phyloP scores from a whole-genome alignment of 2,113 vertebrate species.

The Tapirus terrestris region DNA sequence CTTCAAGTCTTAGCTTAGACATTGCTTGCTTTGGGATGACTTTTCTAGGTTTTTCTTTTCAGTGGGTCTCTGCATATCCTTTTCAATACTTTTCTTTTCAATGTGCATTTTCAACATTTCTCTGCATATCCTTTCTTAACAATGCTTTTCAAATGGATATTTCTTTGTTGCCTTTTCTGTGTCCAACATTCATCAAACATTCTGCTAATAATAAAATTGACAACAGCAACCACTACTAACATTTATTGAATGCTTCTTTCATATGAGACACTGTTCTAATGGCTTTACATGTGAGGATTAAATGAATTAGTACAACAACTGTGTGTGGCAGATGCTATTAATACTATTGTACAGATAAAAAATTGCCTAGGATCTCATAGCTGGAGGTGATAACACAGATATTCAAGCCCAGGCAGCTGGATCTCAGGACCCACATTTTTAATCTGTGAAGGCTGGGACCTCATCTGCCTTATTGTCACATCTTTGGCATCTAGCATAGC shows the following conservation, averaged over 20 bases:
- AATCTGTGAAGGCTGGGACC: not conserved
- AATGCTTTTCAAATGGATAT: not conserved
- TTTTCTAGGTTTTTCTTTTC: not conserved
- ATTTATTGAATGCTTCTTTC: not conserved
- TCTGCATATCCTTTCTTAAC: not conserved
- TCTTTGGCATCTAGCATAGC: not conserved
- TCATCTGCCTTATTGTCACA: not conserved
- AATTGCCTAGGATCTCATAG: not conserved
- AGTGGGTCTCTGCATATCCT: not conserved
- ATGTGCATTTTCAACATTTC: not conserved
- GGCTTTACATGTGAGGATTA: not conserved
- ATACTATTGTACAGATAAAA: not conserved
- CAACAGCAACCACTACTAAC: not conserved
- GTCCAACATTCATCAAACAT: not conserved
- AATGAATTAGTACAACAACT: not conserved
- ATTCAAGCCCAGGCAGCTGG: not conserved
- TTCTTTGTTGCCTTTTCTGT: not conserved
- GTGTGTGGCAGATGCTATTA: not conserved
- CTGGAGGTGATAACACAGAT: not conserved
- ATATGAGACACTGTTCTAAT: not conserved
- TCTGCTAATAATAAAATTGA: not conserved
- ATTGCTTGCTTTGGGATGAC: not conserved
- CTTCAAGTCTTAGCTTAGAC: not conserved
- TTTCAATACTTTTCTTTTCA: not conserved
- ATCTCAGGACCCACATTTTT: not conserved